Conservation (phyloP, 2,888 invertebrate species). For the Papilio demoleus region DNA sequence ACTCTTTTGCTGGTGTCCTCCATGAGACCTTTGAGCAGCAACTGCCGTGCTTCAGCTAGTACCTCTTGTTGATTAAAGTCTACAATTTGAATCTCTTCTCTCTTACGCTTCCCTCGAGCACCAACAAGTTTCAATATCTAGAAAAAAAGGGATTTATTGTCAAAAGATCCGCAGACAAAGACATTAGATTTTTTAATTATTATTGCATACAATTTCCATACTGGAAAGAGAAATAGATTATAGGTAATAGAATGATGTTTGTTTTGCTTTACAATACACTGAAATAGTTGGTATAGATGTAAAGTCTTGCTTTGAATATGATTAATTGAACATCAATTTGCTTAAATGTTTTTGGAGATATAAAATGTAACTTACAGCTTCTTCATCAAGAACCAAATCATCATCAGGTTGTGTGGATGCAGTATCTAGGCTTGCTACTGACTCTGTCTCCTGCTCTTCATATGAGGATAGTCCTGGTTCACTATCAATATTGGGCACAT, state of each 20-base stretch:
- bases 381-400: conserved; percentile 65
- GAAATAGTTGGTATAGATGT: too few species aligned
- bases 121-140: conserved; percentile 88
- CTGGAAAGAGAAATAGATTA: too few species aligned
- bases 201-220: too few species aligned
- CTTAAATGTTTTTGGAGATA: too few species aligned
- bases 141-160: conserved; percentile 7
- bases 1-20: conserved; percentile 85
- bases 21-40: conserved; percentile 91
- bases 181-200: too few species aligned
- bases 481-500: conserved; percentile 48
- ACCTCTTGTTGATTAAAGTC: conserved; percentile 93
- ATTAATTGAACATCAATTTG: too few species aligned
- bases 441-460: conserved; percentile 47
- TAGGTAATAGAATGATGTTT: too few species aligned
- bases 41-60: conserved; percentile 90
- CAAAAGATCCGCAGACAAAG: too few species aligned
- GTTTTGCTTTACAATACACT: too few species aligned
- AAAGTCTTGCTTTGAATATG: too few species aligned
- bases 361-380: conserved; percentile 66
- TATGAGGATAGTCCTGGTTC: conserved; percentile 47
- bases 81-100: conserved; percentile 89
- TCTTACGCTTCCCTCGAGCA: conserved; percentile 84
- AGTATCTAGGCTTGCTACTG: conserved; percentile 43
- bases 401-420: conserved; percentile 30